Base-by-base conservation (phyloP, 2,113 vertebrate genomes). In the Ammodytes marinus region DNA sequence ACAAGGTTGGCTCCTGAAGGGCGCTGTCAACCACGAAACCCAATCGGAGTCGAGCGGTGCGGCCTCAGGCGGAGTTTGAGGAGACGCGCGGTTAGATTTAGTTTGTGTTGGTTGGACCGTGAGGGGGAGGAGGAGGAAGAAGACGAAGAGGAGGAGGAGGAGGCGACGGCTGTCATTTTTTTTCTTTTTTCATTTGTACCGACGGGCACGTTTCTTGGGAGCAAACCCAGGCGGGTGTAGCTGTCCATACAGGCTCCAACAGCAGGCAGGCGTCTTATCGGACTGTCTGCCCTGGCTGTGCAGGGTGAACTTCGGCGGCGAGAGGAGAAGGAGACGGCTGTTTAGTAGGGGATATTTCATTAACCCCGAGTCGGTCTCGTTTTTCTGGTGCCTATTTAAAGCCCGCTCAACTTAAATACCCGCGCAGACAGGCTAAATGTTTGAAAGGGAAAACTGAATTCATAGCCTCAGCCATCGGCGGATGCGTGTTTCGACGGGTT, bases 31-130 rank as follows among this genome's bases (percentile, higher is more conserved):
- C 49, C 71, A 10, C 2, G 15, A 27, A 27, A 46, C 3, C 91
- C 90, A 90, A 92, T 90, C 90, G 47, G 75, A 67, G 79, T 61
- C 10, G 69, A 87, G 70, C 82, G 39, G 86, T 5, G 68, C 82
- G 68, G 80, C 91, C 87, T 84, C 92, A 68, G 95, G 94, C 90
- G 94, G 92, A 90, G 92, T 93, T 94, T 84, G 82, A 83, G 89
- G 92, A 86, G 87, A 89, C 91, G 87, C 92, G 93, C 91, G 93
- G 82, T 90, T 92, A 90, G 82, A 90, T 93, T 92, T 90, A 80
- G 90, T 92, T 91, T 93, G 88, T 90, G 93, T 91, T 92, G 92
- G 91, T 91, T 90, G 91, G 86, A 91, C 79, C 70, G 82, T 73
- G 83, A 78, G 79, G 86, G 89, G 85, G 87, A 92, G 84, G 80